These are phyloP conservation scores for Macrotus californicus DNA, from an alignment of 2,113 vertebrate species.

Conservation along the genomic window DNA sequence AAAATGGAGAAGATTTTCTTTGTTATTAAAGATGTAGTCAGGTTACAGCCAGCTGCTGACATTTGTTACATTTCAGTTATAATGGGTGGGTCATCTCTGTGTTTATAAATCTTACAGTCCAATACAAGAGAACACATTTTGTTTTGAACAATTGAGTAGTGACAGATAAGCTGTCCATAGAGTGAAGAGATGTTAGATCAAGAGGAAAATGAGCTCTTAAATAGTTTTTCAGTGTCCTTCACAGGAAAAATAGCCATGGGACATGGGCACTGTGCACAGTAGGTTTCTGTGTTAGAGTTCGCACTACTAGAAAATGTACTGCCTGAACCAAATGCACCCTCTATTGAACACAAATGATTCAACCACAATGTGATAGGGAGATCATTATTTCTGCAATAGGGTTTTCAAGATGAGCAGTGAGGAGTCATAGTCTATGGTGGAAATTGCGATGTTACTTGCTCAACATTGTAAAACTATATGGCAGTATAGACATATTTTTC, in stretches of 20 bases:
- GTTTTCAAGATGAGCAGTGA: conserved; percentile 50
- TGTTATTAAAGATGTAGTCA: conserved; percentile 4
- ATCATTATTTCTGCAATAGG: conserved; percentile 24
- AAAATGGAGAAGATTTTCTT: neutral
- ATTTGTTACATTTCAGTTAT: neutral
- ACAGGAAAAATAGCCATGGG: conserved; percentile 25
- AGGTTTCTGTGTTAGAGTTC: neutral
- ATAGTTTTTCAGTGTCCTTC: conserved; percentile 55
- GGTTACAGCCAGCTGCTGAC: neutral
- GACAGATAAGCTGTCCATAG: conserved; percentile 16
- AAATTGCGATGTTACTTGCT: conserved; percentile 19
- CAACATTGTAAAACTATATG: neutral
- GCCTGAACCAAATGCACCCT: conserved; percentile 38
- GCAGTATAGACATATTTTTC: neutral
- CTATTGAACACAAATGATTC: neutral
- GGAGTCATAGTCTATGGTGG: neutral
- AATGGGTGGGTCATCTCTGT: neutral
- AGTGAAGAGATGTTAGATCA: conserved; percentile 56
- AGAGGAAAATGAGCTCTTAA: conserved; percentile 54
- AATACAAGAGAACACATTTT: conserved; percentile 17
- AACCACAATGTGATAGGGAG: conserved; percentile 44
- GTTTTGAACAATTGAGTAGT: conserved; percentile 43
- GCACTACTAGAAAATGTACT: conserved; percentile 39
- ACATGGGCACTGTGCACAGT: neutral
- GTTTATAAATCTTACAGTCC: conserved; percentile 27